phyloP scores from a whole-genome alignment of 2,797 vertebrate species.

The Iguana delicatissima region DNA sequence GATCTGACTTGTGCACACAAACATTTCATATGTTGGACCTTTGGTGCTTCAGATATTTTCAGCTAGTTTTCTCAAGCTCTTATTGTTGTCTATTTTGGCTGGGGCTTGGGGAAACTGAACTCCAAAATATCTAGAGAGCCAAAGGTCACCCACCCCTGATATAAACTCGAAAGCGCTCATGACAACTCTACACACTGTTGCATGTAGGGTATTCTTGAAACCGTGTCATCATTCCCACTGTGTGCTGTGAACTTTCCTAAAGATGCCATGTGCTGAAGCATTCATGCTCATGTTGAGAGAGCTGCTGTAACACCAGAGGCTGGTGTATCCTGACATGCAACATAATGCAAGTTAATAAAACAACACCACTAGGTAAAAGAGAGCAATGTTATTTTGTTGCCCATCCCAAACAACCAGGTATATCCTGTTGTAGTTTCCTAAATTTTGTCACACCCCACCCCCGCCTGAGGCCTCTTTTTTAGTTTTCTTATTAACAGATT shows the following conservation, averaged over 20 bases:
- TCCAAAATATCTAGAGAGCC: neutral
- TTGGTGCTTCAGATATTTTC: neutral
- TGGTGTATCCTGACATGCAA: neutral
- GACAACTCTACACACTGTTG: neutral
- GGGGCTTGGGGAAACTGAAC: neutral
- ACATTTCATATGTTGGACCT: neutral
- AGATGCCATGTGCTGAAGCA: neutral
- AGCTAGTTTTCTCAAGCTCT: neutral
- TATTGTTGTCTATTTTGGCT: too few relatives aligned
- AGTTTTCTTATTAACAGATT: conserved; percentile 67
- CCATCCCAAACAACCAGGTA: conserved; percentile 42
- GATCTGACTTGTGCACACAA: neutral
- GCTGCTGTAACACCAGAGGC: neutral
- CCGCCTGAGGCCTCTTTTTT: conserved; percentile 53
- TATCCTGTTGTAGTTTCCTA: conserved; percentile 55
- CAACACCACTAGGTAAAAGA: neutral
- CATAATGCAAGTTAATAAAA: neutral
- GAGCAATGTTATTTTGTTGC: conserved; percentile 53
- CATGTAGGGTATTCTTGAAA: too few relatives aligned
- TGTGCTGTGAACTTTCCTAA: neutral
- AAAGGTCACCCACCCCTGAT: neutral
- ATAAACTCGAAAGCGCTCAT: neutral
- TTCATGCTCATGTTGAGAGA: neutral
- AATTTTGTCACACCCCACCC: conserved; percentile 46
- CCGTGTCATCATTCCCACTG: neutral